Percentiles rank a stretch among this genome's conserved stretches.
phyloP scores from a whole-genome alignment of 2,888 invertebrate genomes.

The Crioceris asparagi region DNA sequence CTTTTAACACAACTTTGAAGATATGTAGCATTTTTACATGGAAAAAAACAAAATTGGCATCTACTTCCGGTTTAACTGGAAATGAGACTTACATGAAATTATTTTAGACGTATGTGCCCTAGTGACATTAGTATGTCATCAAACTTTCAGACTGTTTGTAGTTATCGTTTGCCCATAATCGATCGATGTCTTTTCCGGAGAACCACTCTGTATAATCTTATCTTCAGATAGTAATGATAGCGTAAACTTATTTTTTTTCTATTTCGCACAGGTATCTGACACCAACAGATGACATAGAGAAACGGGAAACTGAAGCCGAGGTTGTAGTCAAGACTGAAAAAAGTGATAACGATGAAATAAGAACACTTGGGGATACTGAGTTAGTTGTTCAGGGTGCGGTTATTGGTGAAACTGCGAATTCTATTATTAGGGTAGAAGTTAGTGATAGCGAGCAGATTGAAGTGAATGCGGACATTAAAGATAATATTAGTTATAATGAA shows the following conservation, averaged over 20 bases:
- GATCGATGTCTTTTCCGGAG: too few species aligned
- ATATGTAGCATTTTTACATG: too few species aligned
- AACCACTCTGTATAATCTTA: too few species aligned
- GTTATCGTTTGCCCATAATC: too few species aligned
- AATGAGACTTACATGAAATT: too few species aligned
- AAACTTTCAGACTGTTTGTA: too few species aligned
- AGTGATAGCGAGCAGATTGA: conserved; percentile 16
- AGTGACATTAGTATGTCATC: too few species aligned
- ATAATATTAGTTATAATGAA: conserved; percentile 26
- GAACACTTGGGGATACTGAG: conserved; percentile 14
- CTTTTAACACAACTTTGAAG: too few species aligned
- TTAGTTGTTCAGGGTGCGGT: conserved; percentile 15
- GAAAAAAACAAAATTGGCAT: too few species aligned
- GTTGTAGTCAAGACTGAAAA: conserved; percentile 10
- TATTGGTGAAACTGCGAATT: conserved; percentile 12
- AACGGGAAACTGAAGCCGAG: conserved; percentile 24
- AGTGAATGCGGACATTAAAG: conserved; percentile 23
- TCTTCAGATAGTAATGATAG: background rate
- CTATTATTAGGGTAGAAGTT: conserved; percentile 10
- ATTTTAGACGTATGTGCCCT: too few species aligned
- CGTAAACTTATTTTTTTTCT: background rate
- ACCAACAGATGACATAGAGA: conserved; percentile 47
- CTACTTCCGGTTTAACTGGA: too few species aligned
- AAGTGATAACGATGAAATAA: conserved; percentile 6
- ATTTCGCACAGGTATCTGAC: conserved; percentile 43